A percentile compares a stretch with the other conserved stretches of the same genome.
Evolutionary conservation across 2,888 invertebrate species (phyloP).

Genomic region (Sinodicranocentrus sp.): DNA sequence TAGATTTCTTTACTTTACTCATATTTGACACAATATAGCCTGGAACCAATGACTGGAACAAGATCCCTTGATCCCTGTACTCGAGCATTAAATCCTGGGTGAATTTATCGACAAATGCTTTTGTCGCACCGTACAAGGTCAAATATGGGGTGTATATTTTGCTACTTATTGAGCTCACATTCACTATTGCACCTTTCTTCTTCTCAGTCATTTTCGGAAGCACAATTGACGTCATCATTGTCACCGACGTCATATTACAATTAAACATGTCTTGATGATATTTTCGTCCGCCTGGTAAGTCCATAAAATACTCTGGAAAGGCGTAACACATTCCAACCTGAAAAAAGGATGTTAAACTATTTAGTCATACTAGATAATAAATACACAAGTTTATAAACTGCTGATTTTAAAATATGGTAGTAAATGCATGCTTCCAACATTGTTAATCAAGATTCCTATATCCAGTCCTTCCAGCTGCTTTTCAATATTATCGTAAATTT

Average conservation of each 20-base stretch:
- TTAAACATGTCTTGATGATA: constrained; percentile 78
- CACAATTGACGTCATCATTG: constrained; percentile 80
- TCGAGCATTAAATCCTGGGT: constrained; percentile 87
- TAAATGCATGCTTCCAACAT: constrained; percentile 79
- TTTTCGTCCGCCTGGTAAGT: constrained; percentile 78
- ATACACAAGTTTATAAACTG: too few species aligned
- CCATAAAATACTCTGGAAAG: constrained; percentile 79
- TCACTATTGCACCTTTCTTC: constrained; percentile 79
- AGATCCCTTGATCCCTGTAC: constrained; percentile 85
- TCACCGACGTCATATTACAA: constrained; percentile 79
- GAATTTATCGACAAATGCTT: constrained; percentile 77
- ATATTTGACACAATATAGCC: constrained; percentile 95
- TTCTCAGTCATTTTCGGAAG: constrained; percentile 80
- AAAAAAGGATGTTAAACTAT: too few species aligned
- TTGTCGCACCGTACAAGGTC: constrained; percentile 80
- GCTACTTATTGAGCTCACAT: constrained; percentile 79
- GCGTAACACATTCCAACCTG: too few species aligned
- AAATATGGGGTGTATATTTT: constrained; percentile 79
- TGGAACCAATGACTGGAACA: constrained; percentile 89
- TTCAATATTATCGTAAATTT: constrained; percentile 86
- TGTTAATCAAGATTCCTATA: constrained; percentile 86
- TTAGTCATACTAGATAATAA: too few species aligned
- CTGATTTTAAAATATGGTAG: constrained; percentile 77
- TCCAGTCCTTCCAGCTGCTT: constrained; percentile 87
- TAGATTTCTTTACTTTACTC: constrained; percentile 85